A percentile compares a stretch with the other conserved stretches of the same genome.
These are phyloP conservation scores for Leguminivora glycinivorella DNA, from an alignment of 1,140 invertebrate genomes.

Conservation along the genomic window DNA sequence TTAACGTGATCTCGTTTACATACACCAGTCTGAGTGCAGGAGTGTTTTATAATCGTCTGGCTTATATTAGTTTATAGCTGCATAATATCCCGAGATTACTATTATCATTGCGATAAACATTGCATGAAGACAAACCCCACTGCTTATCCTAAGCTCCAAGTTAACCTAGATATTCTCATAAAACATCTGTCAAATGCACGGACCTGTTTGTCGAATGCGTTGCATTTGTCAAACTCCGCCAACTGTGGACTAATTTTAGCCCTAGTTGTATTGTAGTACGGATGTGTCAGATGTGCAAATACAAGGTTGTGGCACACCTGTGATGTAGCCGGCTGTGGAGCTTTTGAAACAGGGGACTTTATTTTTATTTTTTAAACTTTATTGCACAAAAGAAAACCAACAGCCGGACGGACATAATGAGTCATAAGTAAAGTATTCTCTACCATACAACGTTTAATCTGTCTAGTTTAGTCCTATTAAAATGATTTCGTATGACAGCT, in stretches of 20 bases:
- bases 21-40: too few species aligned
- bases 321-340: not conserved
- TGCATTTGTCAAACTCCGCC: not conserved
- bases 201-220: not conserved
- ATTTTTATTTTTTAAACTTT: too few species aligned
- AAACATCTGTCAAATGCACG: not conserved
- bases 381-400: too few species aligned
- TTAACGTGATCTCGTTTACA: too few species aligned
- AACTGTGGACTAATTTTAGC: conserved; percentile 1
- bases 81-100: not conserved
- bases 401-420: too few species aligned
- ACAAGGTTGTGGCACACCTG: not conserved
- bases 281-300: conserved; percentile 2
- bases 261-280: not conserved
- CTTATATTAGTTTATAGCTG: not conserved
- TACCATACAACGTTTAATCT: too few species aligned
- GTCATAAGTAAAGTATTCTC: too few species aligned
- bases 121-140: not conserved
- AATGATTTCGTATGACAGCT: too few species aligned
- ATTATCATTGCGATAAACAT: not conserved
- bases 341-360: too few species aligned
- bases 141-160: not conserved
- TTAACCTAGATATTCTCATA: not conserved
- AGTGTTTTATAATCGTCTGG: too few species aligned
- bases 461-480: too few species aligned